Percentiles rank a stretch among this genome's conserved stretches.
phyloP scores from a whole-genome alignment of 2,888 invertebrate species.

The Himalopsyche tibetana region DNA sequence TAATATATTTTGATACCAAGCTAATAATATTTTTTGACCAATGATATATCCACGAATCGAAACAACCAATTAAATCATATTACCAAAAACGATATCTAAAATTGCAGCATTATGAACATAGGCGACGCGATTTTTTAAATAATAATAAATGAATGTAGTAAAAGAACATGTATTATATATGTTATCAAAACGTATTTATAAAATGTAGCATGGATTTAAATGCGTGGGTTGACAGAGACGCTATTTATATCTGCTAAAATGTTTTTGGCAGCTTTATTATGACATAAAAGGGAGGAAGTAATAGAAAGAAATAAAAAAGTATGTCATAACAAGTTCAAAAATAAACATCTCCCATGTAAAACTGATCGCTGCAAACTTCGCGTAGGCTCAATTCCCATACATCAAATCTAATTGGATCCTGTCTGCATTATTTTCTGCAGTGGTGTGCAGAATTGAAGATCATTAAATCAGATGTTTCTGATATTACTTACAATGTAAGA shows the following conservation, averaged over 20 bases:
- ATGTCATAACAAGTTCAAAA: constrained; percentile 20
- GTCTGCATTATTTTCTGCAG: not conserved
- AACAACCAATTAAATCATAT: too few species aligned
- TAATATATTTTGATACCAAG: too few species aligned
- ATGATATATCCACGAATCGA: too few species aligned
- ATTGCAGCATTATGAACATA: too few species aligned
- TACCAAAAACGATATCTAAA: too few species aligned
- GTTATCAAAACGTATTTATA: not conserved
- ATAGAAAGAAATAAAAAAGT: not conserved
- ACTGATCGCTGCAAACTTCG: constrained; percentile 9
- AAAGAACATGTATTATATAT: not conserved
- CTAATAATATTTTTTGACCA: too few species aligned
- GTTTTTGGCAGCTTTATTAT: constrained; percentile 15
- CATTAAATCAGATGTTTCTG: too few species aligned
- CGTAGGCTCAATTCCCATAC: constrained; percentile 18
- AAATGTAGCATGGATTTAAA: not conserved
- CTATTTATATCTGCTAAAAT: not conserved
- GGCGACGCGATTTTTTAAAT: not conserved
- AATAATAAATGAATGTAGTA: not conserved
- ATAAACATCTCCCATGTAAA: constrained; percentile 22
- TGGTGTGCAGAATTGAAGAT: not conserved
- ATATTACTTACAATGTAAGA: too few species aligned
- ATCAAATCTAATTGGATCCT: constrained; percentile 40
- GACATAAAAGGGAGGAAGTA: constrained; percentile 7
- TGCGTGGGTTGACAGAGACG: not conserved